Percentiles rank a stretch among this genome's conserved stretches.
Conservation (phyloP, 2,888 invertebrate genomes). For the Callosobruchus maculatus region DNA sequence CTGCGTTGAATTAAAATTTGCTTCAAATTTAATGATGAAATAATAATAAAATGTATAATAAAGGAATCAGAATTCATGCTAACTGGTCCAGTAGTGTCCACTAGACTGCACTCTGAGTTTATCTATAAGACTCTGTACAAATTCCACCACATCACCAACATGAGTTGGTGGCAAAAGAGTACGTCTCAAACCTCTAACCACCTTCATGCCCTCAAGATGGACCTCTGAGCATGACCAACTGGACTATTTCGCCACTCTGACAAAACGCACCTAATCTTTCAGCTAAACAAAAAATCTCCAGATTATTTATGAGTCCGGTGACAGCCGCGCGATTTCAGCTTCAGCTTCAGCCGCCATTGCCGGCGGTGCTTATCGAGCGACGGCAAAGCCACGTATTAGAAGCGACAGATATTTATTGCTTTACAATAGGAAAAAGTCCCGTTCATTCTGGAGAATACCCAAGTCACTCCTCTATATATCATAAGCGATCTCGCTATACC, state of each 20-base stretch:
- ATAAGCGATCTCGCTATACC: slow-evolving; percentile 2
- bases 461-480: slow-evolving; percentile 9
- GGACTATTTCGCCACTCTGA: background rate
- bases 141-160: too few relatives aligned
- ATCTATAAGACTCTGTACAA: too few relatives aligned
- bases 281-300: background rate
- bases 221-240: background rate
- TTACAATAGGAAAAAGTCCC: slow-evolving; percentile 11
- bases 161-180: too few relatives aligned
- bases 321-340: background rate
- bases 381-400: slow-evolving; percentile 12
- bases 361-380: slow-evolving; percentile 4
- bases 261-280: background rate
- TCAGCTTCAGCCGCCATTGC: background rate
- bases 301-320: background rate
- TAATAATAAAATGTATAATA: too few relatives aligned
- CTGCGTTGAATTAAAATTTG: too few relatives aligned
- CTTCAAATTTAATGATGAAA: too few relatives aligned
- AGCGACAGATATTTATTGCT: slow-evolving; percentile 12
- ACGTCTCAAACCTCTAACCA: too few relatives aligned
- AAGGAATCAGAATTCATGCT: too few relatives aligned
- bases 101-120: too few relatives aligned
- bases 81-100: too few relatives aligned
- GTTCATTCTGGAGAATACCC: slow-evolving; percentile 8
- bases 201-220: too few relatives aligned